A percentile compares a stretch with the other conserved stretches of the same genome.
These are phyloP conservation scores for Trachythela sp. DNA, from an alignment of 64 coral and sea anemone species.

Conservation along the genomic window DNA sequence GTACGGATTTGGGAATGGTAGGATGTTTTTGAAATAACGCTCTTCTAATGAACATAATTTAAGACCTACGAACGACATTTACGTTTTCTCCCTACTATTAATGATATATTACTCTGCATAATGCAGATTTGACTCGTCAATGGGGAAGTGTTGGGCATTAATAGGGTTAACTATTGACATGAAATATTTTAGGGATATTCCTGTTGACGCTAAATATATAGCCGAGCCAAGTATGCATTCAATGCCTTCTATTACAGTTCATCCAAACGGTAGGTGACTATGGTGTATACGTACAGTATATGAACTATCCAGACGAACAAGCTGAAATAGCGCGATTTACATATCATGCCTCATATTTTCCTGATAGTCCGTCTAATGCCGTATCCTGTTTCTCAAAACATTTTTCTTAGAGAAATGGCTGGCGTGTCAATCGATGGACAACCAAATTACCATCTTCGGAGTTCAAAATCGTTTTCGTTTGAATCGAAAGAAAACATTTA, in stretches of 20 bases:
- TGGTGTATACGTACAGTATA: background rate
- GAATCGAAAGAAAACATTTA: constrained; percentile 97
- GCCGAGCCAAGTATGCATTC: constrained; percentile 98
- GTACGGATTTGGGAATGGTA: constrained; percentile 96
- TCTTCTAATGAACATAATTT: too few relatives aligned
- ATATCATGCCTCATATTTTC: too few relatives aligned
- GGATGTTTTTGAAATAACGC: background rate
- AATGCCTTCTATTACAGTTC: constrained; percentile 80
- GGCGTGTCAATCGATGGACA: constrained; percentile 98
- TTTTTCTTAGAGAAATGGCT: constrained; percentile 78
- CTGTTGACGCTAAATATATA: constrained; percentile 94
- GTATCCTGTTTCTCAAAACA: too few relatives aligned
- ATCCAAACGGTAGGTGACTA: constrained; percentile 74
- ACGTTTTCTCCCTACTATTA: too few relatives aligned
- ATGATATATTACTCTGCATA: too few relatives aligned
- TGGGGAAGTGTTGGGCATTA: too few relatives aligned
- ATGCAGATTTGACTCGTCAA: too few relatives aligned
- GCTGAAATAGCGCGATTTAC: background rate
- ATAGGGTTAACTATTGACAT: too few relatives aligned
- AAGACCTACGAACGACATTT: too few relatives aligned
- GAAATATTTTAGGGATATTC: constrained; percentile 70
- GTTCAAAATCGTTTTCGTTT: constrained; percentile 93
- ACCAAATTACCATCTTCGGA: constrained; percentile 90
- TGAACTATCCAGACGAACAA: background rate
- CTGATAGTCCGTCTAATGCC: too few relatives aligned